phyloP scores from a whole-genome alignment of 2,797 vertebrate genomes.

The Pipistrellus kuhlii region DNA sequence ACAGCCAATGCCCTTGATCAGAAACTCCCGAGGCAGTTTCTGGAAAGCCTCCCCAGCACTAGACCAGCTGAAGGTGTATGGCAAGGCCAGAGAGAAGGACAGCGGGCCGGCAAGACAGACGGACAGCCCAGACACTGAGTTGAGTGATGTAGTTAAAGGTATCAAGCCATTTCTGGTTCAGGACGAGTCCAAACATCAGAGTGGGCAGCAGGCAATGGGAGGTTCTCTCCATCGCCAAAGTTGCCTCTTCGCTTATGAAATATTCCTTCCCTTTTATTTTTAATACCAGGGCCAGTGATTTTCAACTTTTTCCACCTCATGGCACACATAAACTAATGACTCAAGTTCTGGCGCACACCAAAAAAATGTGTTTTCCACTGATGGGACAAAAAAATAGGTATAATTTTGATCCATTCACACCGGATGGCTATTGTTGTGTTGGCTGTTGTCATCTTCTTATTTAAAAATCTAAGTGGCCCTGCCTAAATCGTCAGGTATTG shows the following conservation, averaged over 20 bases:
- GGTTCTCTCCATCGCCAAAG: conserved; percentile 71
- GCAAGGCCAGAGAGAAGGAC: conserved; percentile 78
- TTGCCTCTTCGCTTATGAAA: conserved; percentile 36
- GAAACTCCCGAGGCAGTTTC: conserved; percentile 76
- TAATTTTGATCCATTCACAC: neutral
- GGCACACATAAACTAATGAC: neutral
- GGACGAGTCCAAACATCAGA: conserved; percentile 77
- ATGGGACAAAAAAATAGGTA: neutral
- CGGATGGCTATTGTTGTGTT: neutral
- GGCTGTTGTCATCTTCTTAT: neutral
- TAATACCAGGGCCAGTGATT: neutral
- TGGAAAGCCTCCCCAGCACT: conserved; percentile 80
- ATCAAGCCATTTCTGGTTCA: conserved; percentile 65
- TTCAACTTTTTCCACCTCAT: neutral
- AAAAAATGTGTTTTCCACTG: neutral
- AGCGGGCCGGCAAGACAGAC: conserved; percentile 76
- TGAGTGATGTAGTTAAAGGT: conserved; percentile 63
- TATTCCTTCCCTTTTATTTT: neutral
- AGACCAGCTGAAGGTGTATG: conserved; percentile 80
- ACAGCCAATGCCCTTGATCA: conserved; percentile 78
- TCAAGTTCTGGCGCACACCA: neutral
- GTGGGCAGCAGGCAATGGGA: conserved; percentile 76
- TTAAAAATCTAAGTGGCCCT: neutral
- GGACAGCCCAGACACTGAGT: conserved; percentile 64
- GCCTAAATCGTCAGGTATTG: neutral